phyloP scores from a whole-genome alignment of 2,888 invertebrate species.

The Mayetiola destructor region DNA sequence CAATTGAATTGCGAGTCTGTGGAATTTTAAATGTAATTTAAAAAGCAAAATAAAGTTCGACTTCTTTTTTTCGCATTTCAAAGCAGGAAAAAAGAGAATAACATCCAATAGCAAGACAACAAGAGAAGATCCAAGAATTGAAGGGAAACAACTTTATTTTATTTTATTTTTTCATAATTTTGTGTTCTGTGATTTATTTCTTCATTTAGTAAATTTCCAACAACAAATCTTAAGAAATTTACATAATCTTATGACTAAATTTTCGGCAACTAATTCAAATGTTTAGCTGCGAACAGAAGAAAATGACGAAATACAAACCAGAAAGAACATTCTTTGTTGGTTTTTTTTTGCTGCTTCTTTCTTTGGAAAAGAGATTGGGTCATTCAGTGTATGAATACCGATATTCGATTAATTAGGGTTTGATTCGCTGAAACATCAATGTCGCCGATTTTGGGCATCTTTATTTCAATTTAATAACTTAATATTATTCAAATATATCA shows the following conservation, averaged over 20 bases:
- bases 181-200: conserved; percentile 6
- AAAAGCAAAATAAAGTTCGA: no score
- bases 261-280: neutral
- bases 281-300: neutral
- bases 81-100: no score
- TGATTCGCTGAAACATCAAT: neutral
- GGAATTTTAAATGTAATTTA: no score
- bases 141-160: no score
- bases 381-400: neutral
- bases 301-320: neutral
- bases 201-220: neutral
- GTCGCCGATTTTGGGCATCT: neutral
- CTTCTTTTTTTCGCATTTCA: no score
- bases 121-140: no score
- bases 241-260: conserved; percentile 9
- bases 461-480: conserved; percentile 12
- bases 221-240: neutral
- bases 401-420: conserved; percentile 4
- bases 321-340: neutral
- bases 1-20: neutral
- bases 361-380: conserved; percentile 6
- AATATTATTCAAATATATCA: conserved; percentile 11
- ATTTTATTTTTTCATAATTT: conserved; percentile 5
- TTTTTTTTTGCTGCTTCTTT: no score
- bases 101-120: no score